Percentiles rank a stretch among this genome's conserved stretches.
Conservation (phyloP, 64 coral and sea anemone species). For the Pocillopora verrucosa region DNA sequence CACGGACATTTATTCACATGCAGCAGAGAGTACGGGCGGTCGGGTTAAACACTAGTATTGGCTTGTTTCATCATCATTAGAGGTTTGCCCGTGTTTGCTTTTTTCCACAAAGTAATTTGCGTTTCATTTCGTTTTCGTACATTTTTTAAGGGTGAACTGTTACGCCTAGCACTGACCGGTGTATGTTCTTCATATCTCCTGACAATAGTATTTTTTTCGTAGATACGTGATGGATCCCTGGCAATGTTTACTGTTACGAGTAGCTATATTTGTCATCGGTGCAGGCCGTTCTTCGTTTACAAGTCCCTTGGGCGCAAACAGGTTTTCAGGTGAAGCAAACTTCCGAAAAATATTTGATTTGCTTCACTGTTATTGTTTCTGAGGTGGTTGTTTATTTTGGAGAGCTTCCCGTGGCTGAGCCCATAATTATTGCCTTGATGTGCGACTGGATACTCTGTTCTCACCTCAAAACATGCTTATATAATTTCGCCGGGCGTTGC, state of each 20-base stretch:
- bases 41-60: not conserved
- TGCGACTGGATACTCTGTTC: not conserved
- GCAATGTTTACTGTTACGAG: conserved; percentile 19
- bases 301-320: conserved; percentile 9
- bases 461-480: not conserved
- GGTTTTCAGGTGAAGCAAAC: conserved; percentile 16
- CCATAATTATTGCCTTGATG: not conserved
- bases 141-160: not conserved
- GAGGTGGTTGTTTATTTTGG: not conserved
- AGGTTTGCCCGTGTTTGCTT: not conserved
- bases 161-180: not conserved
- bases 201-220: not conserved
- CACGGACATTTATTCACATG: not conserved
- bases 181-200: not conserved
- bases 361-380: not conserved
- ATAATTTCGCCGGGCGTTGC: no score
- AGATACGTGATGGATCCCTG: conserved; percentile 17
- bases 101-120: not conserved
- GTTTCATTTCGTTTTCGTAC: not conserved
- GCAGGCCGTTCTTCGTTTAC: not conserved
- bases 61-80: not conserved
- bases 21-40: not conserved
- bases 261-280: not conserved
- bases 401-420: not conserved
- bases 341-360: not conserved